Base-by-base conservation (phyloP, 2,888 invertebrate genomes). In the Sicus ferrugineus region DNA sequence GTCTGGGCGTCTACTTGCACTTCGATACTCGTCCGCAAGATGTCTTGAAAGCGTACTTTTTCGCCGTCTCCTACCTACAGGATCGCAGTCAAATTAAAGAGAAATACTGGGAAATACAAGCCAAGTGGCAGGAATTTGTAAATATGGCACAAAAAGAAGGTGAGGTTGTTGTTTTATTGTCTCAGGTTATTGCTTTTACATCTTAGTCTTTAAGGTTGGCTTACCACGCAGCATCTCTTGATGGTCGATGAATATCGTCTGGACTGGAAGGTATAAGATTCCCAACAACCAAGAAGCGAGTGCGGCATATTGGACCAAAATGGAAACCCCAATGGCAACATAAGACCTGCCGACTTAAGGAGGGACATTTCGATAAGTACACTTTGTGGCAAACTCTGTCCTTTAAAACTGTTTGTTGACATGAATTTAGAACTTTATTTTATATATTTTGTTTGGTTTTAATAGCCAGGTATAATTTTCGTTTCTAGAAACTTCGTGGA, bases 231-330 rank as follows among this genome's bases (percentile, higher is more conserved):
- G 72, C 89, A 90, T 81, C 84, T 90, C 28, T 77, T 91, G 28
- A 82, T 88, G 63, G 86, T 88, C 2, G 89, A 89, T 63, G 88
- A 89, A 78, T 91, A 89, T 88, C 87, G 90, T 73, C 80, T 85
- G 67, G 84, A 85, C 71, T 85, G 85, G 86, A 85, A 82, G 72
- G 80, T 79, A 66, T 85, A 84, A 73, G 71, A 19, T 23, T 48
- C 34, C 3, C 7, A 38, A 34, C 23, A 26, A 46, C 19, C 31
- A 30, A 16, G 26, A 56, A 30, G n/a, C 30, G 3, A 56, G 34
- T 48, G 1, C 16, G n/a, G 38, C 23, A 14, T 14, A 54, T 38
- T 34, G 65, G 65, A 65, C 65, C 65, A 65, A 65, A 54, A 54
- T 54, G 9, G 16, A 42, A 42, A 4, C n/a, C 42, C 42, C 28